These are phyloP conservation scores for Colius striatus DNA, from an alignment of 2,113 vertebrate genomes.

Conservation along the genomic window DNA sequence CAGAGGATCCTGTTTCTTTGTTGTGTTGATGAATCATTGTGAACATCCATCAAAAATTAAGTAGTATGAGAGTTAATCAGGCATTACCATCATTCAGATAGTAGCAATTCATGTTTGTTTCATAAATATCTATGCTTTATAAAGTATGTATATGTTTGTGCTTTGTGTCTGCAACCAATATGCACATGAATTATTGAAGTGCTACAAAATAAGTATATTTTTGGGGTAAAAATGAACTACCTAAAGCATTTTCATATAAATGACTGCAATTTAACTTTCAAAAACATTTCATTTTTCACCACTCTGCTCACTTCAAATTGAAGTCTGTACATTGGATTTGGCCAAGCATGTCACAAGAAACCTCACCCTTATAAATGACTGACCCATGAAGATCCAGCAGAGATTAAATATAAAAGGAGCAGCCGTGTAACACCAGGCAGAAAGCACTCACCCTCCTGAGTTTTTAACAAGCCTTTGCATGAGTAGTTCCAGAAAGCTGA, in stretches of 20 bases:
- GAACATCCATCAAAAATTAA: constrained; percentile 42
- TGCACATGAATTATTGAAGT: constrained; percentile 62
- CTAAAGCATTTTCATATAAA: constrained; percentile 59
- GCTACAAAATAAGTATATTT: constrained; percentile 19
- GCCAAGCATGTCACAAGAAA: constrained; percentile 16
- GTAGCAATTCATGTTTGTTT: constrained; percentile 40
- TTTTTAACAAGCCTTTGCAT: not conserved
- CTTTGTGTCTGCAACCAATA: constrained; percentile 38
- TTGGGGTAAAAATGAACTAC: not conserved
- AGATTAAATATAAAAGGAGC: not conserved
- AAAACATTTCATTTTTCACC: constrained; percentile 48
- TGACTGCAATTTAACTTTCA: constrained; percentile 49
- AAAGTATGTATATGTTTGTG: constrained; percentile 2
- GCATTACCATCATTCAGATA: not conserved
- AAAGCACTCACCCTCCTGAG: not conserved
- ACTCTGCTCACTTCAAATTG: constrained; percentile 15
- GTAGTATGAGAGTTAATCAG: constrained; percentile 5
- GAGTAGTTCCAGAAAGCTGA: not conserved
- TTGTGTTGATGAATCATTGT: not conserved
- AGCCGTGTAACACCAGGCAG: not conserved
- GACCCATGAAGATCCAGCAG: not conserved
- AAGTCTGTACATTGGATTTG: constrained; percentile 7
- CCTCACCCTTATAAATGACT: constrained; percentile 23
- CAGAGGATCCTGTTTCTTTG: not conserved
- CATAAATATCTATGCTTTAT: constrained; percentile 21